phyloP scores from a whole-genome alignment of 2,888 invertebrate species.

The Trichacis sp. region DNA sequence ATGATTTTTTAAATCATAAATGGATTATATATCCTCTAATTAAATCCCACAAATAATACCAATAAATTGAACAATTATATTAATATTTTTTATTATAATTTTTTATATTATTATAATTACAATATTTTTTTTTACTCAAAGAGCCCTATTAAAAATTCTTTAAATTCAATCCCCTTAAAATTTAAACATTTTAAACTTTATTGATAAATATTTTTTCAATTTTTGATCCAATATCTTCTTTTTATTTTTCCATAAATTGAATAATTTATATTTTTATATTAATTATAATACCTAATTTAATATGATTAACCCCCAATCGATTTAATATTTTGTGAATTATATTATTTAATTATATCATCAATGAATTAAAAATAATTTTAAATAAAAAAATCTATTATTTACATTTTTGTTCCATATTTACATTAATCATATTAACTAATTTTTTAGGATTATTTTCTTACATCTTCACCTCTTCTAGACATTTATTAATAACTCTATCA shows the following conservation, averaged over 20 bases:
- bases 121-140: constrained; percentile 55
- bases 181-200: constrained; percentile 44
- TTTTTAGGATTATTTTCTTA: constrained; percentile 79
- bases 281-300: no score
- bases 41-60: no score
- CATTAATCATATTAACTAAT: constrained; percentile 76
- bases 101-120: constrained; percentile 69
- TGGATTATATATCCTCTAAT: constrained; percentile 78
- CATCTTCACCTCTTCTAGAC: constrained; percentile 79
- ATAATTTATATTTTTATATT: constrained; percentile 53
- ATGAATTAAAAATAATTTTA: constrained; percentile 71
- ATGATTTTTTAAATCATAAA: constrained; percentile 81
- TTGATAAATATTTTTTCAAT: no score
- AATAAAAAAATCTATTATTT: constrained; percentile 65
- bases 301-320: no score
- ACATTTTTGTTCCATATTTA: constrained; percentile 72
- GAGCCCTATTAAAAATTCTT: constrained; percentile 35
- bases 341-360: no score
- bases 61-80: no score
- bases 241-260: constrained; percentile 74
- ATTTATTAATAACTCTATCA: constrained; percentile 74
- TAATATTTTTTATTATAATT: constrained; percentile 75
- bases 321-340: no score
- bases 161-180: no score
- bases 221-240: constrained; percentile 75